Evolutionary conservation across 2,797 vertebrate genomes (phyloP), one percentile per base, ranked within the genome.

Genomic region (Argyrosomus regius): DNA sequence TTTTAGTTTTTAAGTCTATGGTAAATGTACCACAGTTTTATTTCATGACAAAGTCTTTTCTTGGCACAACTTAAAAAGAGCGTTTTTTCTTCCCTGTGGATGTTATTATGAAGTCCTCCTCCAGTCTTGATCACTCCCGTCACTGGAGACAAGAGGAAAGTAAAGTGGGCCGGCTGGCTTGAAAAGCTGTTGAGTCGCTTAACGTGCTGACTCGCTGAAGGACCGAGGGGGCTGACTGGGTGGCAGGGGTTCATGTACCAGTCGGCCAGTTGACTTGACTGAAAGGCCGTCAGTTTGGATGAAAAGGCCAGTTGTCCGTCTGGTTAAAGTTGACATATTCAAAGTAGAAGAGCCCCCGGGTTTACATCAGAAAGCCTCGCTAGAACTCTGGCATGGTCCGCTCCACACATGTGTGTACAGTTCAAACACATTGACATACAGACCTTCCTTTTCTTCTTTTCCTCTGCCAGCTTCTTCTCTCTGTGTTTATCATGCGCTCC

Each of bases 11-110:
- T 87, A 78, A 91, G 86, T 92, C 80, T 87, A 73, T 88, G 81
- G 75, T 90, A 91, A 94, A 94, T 84, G 80, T 76, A 79, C 56
- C 86, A 52, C 91, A 88, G 66, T 87, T 90, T 91, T 84, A 76
- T 94, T 95, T 94, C 87, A 70, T 94, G 94, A 94, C 94, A 93
- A 92, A 88, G 81, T 88, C 80, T 86, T 93, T 39, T 96, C 92
- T 96, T 96, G 96, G 95, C 95, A 35, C n/a, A 74, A 87, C 93
- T 94, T 96, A 72, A 94, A 95, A 95, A 94, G 94, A 78, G 80
- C 76, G 71, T 69, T 77, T 85, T 84, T 77, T 73, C 22, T 71
- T 59, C 63, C 78, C 59, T 57, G 74, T 80, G 84, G 82, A 89
- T 81, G 72, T 81, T 84, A 79, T 88, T 87, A 86, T 81, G 77